Evolutionary conservation across 2,888 invertebrate genomes (phyloP).

Genomic region (Aspidiotus rigidus): DNA sequence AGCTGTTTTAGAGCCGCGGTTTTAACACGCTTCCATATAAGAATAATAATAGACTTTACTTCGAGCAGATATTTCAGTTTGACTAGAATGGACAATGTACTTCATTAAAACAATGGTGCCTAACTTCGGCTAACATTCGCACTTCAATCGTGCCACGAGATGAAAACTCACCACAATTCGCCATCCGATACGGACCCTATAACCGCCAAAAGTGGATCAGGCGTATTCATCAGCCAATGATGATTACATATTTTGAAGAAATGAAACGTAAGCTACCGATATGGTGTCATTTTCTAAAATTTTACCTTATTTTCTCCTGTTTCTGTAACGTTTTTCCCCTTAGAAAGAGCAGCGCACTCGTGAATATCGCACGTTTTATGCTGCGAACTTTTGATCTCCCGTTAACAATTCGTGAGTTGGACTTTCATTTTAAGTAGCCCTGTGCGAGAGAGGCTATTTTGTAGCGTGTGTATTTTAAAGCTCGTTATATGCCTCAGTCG

Average conservation of each 20-base stretch:
- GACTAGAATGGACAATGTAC: slow-evolving; percentile 19
- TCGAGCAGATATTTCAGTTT: slow-evolving; percentile 22
- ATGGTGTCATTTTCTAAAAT: not conserved
- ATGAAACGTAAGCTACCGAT: not conserved
- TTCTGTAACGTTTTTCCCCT: not conserved
- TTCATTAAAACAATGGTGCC: slow-evolving; percentile 28
- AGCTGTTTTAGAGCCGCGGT: slow-evolving; percentile 23
- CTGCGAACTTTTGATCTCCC: too few species aligned
- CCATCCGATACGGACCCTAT: too few species aligned
- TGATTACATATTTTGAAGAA: too few species aligned
- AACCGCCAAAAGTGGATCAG: too few species aligned
- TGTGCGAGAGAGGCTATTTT: slow-evolving; percentile 12
- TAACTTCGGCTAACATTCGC: not conserved
- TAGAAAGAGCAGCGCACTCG: too few species aligned
- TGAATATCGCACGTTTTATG: too few species aligned
- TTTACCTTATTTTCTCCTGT: not conserved
- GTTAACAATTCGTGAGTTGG: not conserved
- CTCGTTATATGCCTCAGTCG: slow-evolving; percentile 11
- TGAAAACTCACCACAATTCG: too few species aligned
- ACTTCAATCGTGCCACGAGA: too few species aligned
- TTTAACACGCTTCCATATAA: slow-evolving; percentile 22
- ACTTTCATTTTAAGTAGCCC: slow-evolving; percentile 1
- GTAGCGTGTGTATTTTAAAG: slow-evolving; percentile 14
- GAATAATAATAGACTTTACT: slow-evolving; percentile 30
- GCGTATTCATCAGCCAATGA: too few species aligned